Evolutionary conservation across 2,113 vertebrate genomes (phyloP).

Genomic region (Pundamilia nyererei): DNA sequence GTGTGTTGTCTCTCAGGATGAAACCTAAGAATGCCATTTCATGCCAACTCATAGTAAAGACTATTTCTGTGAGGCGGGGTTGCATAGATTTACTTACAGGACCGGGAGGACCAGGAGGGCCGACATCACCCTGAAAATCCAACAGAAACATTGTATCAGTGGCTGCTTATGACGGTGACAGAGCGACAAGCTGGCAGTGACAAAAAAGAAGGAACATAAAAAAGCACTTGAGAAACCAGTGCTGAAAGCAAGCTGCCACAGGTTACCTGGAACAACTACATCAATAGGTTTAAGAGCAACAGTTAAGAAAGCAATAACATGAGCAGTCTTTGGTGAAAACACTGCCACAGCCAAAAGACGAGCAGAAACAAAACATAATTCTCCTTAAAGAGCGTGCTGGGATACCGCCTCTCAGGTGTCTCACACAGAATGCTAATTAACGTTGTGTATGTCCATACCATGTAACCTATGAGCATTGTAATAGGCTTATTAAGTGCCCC

Average conservation of each 20-base stretch:
- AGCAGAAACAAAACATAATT: background rate
- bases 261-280: background rate
- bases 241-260: background rate
- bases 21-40: background rate
- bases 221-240: background rate
- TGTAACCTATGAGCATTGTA: background rate
- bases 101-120: conserved; percentile 75
- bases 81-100: conserved; percentile 59
- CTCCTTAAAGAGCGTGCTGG: background rate
- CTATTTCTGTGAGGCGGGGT: background rate
- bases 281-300: background rate
- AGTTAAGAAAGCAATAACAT: background rate
- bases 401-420: background rate
- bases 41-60: background rate
- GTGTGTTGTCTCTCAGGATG: background rate
- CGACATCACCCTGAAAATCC: conserved; percentile 71
- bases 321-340: background rate
- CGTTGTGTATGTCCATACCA: background rate
- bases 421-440: background rate
- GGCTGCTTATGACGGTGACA: background rate
- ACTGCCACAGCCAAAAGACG: background rate
- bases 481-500: background rate
- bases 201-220: background rate
- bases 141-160: background rate
- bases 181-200: background rate